These are phyloP conservation scores for Xestia c-nigrum DNA, from an alignment of 2,888 invertebrate genomes.

Conservation along the genomic window DNA sequence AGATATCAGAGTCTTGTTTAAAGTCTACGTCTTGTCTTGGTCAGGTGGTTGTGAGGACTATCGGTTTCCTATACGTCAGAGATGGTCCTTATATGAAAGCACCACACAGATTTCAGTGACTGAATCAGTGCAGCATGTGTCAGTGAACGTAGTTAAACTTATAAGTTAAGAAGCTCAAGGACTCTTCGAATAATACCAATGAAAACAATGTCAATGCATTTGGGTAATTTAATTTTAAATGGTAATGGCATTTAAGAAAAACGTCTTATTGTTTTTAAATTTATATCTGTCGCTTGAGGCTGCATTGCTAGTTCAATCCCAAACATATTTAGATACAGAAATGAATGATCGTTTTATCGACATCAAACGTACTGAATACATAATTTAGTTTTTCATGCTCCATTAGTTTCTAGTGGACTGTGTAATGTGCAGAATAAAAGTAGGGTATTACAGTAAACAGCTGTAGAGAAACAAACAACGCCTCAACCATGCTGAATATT, in stretches of 20 bases:
- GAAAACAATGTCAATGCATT: neutral
- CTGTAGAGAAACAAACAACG: constrained; percentile 19
- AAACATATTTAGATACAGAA: constrained; percentile 4
- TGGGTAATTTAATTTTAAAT: neutral
- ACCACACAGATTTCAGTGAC: neutral
- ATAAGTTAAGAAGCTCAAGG: neutral
- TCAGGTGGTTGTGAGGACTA: neutral
- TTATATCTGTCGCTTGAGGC: neutral
- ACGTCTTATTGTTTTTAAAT: neutral
- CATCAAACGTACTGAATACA: constrained; percentile 28
- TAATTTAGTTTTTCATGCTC: constrained; percentile 28
- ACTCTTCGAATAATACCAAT: neutral
- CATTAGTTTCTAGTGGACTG: constrained; percentile 33
- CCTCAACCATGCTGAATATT: neutral
- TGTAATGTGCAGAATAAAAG: constrained; percentile 31
- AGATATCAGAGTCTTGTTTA: neutral
- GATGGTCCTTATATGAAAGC: neutral
- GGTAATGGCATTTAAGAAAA: neutral
- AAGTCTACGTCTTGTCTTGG: neutral
- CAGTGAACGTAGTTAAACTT: neutral
- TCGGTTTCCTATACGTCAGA: neutral
- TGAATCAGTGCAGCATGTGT: neutral
- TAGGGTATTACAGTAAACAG: constrained; percentile 8
- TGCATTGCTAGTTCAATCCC: neutral
- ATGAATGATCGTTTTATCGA: constrained; percentile 25